Evolutionary conservation across 2,797 vertebrate genomes (phyloP).

Genomic region (Prionace glauca): DNA sequence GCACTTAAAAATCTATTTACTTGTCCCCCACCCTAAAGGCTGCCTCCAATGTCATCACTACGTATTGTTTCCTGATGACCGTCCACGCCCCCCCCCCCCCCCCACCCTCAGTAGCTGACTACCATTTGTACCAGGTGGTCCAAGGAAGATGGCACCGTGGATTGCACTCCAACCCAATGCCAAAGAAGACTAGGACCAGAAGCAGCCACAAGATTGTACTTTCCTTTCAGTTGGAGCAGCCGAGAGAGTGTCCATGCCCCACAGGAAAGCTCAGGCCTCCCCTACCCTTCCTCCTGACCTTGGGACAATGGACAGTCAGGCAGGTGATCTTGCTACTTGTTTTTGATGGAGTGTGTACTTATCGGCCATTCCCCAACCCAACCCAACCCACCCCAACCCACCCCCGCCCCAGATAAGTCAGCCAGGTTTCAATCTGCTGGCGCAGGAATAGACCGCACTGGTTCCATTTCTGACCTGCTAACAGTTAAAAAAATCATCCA

Average conservation of each 20-base stretch:
- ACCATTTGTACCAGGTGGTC: background rate
- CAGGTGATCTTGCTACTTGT: background rate
- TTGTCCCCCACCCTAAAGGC: no score
- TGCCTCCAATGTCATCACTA: background rate
- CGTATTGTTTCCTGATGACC: background rate
- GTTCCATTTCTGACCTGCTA: background rate
- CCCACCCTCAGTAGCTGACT: background rate
- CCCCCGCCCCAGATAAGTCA: background rate
- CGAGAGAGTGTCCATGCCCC: background rate
- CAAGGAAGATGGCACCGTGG: background rate
- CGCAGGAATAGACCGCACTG: background rate
- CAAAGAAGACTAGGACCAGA: background rate
- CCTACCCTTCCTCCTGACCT: background rate
- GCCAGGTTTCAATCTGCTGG: background rate
- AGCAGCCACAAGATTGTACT: background rate
- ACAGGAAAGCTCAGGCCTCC: background rate
- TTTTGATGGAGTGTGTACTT: background rate
- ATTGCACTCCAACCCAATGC: background rate
- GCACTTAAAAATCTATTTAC: background rate
- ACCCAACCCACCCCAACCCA: no score
- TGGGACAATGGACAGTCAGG: background rate
- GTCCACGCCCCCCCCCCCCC: background rate
- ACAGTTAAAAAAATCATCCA: background rate
- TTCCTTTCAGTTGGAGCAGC: background rate
- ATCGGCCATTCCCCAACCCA: no score